Percentiles rank a stretch among this genome's conserved stretches.
phyloP scores from a whole-genome alignment of 2,888 invertebrate species.

The Falcaria lacertinaria region DNA sequence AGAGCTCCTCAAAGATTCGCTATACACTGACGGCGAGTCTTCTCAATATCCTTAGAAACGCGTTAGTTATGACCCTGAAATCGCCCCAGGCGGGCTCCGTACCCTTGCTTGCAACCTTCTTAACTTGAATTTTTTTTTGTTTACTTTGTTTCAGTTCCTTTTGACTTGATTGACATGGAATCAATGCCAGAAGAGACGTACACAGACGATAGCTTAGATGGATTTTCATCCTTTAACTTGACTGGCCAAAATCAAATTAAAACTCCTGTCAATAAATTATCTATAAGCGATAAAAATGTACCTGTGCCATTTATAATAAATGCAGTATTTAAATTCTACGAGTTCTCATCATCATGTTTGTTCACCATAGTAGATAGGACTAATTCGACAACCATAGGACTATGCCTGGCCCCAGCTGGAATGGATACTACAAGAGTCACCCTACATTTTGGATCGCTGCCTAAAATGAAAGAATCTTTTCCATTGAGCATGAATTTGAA shows the following conservation, averaged over 20 bases:
- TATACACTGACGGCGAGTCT: too few species aligned
- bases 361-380: background rate
- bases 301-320: background rate
- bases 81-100: too few species aligned
- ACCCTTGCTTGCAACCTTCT: too few species aligned
- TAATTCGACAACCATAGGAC: background rate
- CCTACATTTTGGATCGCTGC: background rate
- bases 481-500: background rate
- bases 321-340: constrained; percentile 1
- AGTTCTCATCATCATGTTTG: constrained; percentile 1
- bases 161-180: background rate
- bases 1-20: too few species aligned
- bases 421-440: background rate
- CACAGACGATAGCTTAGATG: background rate
- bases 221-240: background rate
- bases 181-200: background rate
- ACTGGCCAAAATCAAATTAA: background rate
- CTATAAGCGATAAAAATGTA: background rate
- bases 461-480: background rate
- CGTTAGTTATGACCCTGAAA: too few species aligned
- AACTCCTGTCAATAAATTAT: background rate
- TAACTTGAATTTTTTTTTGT: background rate
- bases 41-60: too few species aligned
- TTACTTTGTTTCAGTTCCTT: background rate
- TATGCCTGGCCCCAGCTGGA: background rate